Evolutionary conservation across 2,888 invertebrate genomes (phyloP).

Genomic region (Ennomos fuscantarius): DNA sequence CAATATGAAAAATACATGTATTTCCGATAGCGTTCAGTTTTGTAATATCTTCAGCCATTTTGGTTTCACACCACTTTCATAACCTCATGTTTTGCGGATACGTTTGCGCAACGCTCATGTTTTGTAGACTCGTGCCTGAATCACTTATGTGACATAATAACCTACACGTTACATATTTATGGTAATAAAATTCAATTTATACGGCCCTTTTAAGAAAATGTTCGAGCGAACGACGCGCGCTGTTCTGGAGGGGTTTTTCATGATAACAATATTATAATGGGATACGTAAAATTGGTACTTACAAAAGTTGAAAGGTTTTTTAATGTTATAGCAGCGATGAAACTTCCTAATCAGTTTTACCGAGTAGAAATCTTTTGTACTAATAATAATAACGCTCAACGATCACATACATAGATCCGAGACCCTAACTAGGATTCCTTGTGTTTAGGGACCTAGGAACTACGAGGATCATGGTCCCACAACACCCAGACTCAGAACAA

Average conservation of each 20-base stretch:
- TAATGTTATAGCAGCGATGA: no score
- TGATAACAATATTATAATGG: constrained; percentile 2
- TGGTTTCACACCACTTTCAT: constrained; percentile 40
- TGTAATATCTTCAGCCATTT: constrained; percentile 48
- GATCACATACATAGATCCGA: no score
- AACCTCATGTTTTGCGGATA: constrained; percentile 27
- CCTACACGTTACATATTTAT: constrained; percentile 13
- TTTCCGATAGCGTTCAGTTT: constrained; percentile 47
- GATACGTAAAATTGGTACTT: not conserved
- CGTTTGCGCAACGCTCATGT: constrained; percentile 19
- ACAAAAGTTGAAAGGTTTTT: no score
- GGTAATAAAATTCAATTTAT: constrained; percentile 20
- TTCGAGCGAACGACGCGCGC: constrained; percentile 1
- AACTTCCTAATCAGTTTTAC: no score
- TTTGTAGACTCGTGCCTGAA: constrained; percentile 11
- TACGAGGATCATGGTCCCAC: no score
- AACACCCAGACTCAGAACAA: no score
- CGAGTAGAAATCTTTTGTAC: not conserved
- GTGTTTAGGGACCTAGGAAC: no score
- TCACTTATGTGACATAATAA: constrained; percentile 16
- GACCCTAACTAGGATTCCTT: no score
- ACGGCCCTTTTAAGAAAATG: constrained; percentile 9
- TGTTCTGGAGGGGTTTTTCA: not conserved
- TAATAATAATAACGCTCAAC: not conserved
- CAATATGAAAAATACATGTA: constrained; percentile 69